Evolutionary conservation across 92 coral and sea anemone genomes (phyloP).

Genomic region (Umimayanthus kanabou): DNA sequence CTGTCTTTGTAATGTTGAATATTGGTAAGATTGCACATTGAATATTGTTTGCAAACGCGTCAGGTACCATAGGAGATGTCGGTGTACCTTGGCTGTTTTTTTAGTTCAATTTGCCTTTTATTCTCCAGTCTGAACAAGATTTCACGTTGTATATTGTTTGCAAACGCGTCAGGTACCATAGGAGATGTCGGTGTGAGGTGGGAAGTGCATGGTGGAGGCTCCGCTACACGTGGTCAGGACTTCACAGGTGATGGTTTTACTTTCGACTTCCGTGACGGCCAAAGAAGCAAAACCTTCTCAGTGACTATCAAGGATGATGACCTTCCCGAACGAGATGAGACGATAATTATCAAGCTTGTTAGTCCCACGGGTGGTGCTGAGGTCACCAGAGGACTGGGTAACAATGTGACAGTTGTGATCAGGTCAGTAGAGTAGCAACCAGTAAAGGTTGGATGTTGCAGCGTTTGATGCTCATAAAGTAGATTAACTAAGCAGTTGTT

Average conservation of each 20-base stretch:
- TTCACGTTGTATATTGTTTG: not conserved
- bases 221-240: slow-evolving; percentile 63
- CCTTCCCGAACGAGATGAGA: slow-evolving; percentile 83
- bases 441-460: not conserved
- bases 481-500: not conserved
- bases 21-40: no score
- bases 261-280: slow-evolving; percentile 61
- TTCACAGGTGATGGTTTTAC: slow-evolving; percentile 62
- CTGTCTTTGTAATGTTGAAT: no score
- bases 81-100: not conserved
- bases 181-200: slow-evolving; percentile 71
- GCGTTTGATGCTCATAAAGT: not conserved
- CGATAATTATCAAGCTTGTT: slow-evolving; percentile 67
- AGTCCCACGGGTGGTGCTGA: slow-evolving; percentile 90
- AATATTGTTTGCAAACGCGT: no score
- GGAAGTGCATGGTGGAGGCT: slow-evolving; percentile 49
- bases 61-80: no score
- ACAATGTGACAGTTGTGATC: slow-evolving; percentile 83
- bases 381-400: slow-evolving; percentile 71
- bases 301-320: slow-evolving; percentile 66
- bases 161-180: slow-evolving; percentile 59
- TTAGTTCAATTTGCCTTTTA: not conserved
- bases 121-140: not conserved
- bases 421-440: slow-evolving; percentile 10
- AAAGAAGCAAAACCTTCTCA: slow-evolving; percentile 48